phyloP scores from a whole-genome alignment of 2,888 invertebrate species.

The Encarsia formosa region DNA sequence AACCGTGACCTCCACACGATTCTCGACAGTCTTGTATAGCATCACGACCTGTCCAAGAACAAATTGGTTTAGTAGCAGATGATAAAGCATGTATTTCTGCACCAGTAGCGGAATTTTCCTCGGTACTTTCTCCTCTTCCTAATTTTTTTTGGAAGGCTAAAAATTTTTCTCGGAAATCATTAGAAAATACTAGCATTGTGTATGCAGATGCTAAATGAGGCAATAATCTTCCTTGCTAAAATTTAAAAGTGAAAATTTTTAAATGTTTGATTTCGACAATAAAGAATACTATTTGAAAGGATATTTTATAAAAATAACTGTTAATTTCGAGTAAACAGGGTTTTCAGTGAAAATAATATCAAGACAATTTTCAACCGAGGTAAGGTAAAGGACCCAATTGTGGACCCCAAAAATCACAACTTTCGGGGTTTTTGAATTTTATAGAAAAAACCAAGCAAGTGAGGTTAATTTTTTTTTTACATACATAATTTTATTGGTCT shows the following conservation, averaged over 20 bases:
- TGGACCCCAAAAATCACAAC: no score
- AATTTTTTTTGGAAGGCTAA: constrained; percentile 53
- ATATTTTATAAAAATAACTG: no score
- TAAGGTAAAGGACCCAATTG: no score
- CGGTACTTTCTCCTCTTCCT: constrained; percentile 39
- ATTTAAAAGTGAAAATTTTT: constrained; percentile 26
- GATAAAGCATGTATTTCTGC: constrained; percentile 76
- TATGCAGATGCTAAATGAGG: constrained; percentile 71
- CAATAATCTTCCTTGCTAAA: constrained; percentile 72
- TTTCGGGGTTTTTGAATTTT: no score
- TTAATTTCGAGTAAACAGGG: no score
- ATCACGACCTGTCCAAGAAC: constrained; percentile 82
- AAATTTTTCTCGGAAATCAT: constrained; percentile 55
- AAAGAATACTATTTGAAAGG: no score
- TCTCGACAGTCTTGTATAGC: constrained; percentile 90
- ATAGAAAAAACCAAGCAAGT: no score
- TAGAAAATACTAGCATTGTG: constrained; percentile 61
- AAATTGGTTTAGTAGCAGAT: constrained; percentile 70
- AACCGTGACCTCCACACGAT: constrained; percentile 94
- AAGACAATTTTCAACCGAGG: no score
- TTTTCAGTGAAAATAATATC: no score
- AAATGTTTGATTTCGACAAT: no score
- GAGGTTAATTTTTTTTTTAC: no score
- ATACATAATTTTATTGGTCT: no score
- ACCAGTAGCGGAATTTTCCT: constrained; percentile 51